Evolutionary conservation across 2,888 invertebrate species (phyloP).

Genomic region (Lithosia quadra): DNA sequence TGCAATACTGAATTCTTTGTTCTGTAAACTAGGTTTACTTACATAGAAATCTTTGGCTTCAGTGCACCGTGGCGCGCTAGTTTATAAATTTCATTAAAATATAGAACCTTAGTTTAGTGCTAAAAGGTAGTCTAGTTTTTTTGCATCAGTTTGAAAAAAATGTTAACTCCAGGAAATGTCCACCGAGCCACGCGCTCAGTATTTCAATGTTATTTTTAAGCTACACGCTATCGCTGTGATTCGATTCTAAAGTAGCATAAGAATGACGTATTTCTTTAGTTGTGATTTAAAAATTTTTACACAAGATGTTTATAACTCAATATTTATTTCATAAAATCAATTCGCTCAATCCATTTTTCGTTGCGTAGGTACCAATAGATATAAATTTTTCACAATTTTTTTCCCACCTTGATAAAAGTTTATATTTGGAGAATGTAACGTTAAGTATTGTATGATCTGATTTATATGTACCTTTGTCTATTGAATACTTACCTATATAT

Average conservation of each 20-base stretch:
- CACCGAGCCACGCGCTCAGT: neutral
- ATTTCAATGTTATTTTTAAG: constrained; percentile 8
- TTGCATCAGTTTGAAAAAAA: neutral
- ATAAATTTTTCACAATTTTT: constrained; percentile 27
- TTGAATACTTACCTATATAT: constrained; percentile 29
- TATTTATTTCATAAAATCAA: neutral
- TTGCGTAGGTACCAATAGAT: constrained; percentile 21
- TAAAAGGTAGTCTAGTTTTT: constrained; percentile 4
- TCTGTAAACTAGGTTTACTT: neutral
- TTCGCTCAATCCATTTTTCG: constrained; percentile 21
- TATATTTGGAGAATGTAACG: constrained; percentile 3
- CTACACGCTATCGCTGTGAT: neutral
- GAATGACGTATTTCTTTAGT: constrained; percentile 20
- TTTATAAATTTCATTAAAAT: constrained; percentile 1
- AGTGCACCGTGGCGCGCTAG: constrained; percentile 12
- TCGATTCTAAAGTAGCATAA: constrained; percentile 10
- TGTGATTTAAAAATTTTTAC: constrained; percentile 28
- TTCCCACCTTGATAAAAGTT: constrained; percentile 38
- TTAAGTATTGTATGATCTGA: constrained; percentile 12
- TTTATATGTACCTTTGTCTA: neutral
- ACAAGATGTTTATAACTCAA: constrained; percentile 23
- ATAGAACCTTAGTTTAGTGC: constrained; percentile 1
- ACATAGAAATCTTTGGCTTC: neutral
- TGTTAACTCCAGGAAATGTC: neutral
- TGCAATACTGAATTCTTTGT: neutral